Evolutionary conservation across 1,140 invertebrate genomes (phyloP).

Genomic region (Orius insidiosus): DNA sequence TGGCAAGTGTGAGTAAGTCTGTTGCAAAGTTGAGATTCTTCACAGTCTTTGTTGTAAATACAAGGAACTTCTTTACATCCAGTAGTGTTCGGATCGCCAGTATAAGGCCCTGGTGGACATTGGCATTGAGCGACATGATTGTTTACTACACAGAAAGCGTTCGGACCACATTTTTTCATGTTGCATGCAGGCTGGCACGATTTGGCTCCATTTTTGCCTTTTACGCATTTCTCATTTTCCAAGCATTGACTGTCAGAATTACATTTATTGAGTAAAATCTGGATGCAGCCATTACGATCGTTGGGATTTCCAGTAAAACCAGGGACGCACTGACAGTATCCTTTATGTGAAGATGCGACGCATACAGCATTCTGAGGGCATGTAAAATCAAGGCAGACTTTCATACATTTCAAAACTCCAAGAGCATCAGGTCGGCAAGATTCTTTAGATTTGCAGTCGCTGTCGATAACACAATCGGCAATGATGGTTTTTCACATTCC

Average conservation of each 20-base stretch:
- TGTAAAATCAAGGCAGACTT: slow-evolving; percentile 58
- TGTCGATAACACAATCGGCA: slow-evolving; percentile 59
- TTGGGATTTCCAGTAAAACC: slow-evolving; percentile 75
- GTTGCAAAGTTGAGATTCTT: slow-evolving; percentile 58
- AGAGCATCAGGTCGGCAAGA: slow-evolving; percentile 65
- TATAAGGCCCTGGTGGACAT: slow-evolving; percentile 61
- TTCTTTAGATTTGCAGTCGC: slow-evolving; percentile 47
- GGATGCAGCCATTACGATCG: slow-evolving; percentile 65
- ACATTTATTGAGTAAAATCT: slow-evolving; percentile 51
- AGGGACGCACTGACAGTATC: slow-evolving; percentile 58
- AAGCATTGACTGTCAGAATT: slow-evolving; percentile 59
- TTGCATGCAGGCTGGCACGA: slow-evolving; percentile 58
- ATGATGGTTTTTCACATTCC: slow-evolving; percentile 62
- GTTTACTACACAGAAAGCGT: slow-evolving; percentile 67
- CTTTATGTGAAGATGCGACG: slow-evolving; percentile 50
- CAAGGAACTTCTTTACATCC: slow-evolving; percentile 67
- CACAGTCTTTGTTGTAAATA: slow-evolving; percentile 69
- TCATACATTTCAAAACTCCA: slow-evolving; percentile 63
- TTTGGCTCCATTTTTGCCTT: slow-evolving; percentile 25
- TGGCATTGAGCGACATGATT: slow-evolving; percentile 77
- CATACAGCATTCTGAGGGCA: slow-evolving; percentile 71
- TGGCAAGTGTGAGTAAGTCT: slow-evolving; percentile 63
- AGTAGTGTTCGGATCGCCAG: slow-evolving; percentile 64
- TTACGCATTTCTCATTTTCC: slow-evolving; percentile 54
- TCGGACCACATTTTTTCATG: slow-evolving; percentile 57